Base-by-base conservation (phyloP, 1,140 invertebrate species). In the Drosophila busckii region DNA sequence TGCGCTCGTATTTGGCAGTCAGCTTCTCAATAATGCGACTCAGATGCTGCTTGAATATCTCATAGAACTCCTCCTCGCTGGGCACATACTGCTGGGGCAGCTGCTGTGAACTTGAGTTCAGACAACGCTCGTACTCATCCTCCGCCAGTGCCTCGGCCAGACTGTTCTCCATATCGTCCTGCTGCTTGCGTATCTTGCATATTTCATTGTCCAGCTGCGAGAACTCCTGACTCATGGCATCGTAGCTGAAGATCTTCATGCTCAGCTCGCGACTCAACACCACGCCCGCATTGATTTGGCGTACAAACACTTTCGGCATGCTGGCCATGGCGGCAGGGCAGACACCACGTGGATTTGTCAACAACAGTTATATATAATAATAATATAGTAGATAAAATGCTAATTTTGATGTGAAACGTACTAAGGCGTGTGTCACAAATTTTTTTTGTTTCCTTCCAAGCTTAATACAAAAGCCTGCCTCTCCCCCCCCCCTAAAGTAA, bases 101-200 rank as follows among this genome's bases (percentile, higher is more conserved):
- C n/a, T n/a, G n/a, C n/a, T n/a, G n/a, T n/a, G n/a, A n/a, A n/a
- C n/a, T n/a, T n/a, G n/a, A 68, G 5, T 4, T 20, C 12, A 64
- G 13, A 1, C 20, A 59, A 3, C 45, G 55, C 16, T 68, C 73
- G 0, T 68, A 63, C 9, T 78, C 73, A 4, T 73, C 58, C 12
- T 78, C 75, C 22, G 73, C 59, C 22, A 80, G 10, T 0, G 49
- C 50, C 5, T 71, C 73, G 10, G 73, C 63, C 8, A 78, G 12
- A 12, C 34, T 45, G 20, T 73, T 50, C 20, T 80, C 75, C 6
- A 61, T 46, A 1, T 28, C 48, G 1, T 65, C 58, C 31, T 68
- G 71, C 2, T 71, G 34, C 16, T 50, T 34, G n/a, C 75, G 58
- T 8, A 78, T 25, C 2, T 3, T n/a, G 0, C 1, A 9, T 5